Percentiles rank a stretch among this genome's conserved stretches.
Evolutionary conservation across 2,888 invertebrate genomes (phyloP).

Genomic region (Sisyra nigra): DNA sequence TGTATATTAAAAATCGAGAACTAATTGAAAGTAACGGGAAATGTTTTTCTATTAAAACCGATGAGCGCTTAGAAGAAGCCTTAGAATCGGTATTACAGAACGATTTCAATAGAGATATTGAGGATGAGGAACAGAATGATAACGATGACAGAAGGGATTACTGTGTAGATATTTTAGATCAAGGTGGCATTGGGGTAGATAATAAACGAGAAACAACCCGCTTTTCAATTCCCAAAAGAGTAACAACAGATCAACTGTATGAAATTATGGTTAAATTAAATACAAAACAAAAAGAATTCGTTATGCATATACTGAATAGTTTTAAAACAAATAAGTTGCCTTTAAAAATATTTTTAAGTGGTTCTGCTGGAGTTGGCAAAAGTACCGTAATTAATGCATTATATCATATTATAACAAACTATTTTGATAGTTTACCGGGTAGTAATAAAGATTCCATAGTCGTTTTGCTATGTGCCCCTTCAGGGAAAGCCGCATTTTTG

Average conservation of each 20-base stretch:
- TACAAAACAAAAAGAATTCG: slow-evolving; percentile 11
- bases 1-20: no score
- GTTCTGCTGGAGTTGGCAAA: slow-evolving; percentile 10
- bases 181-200: background rate
- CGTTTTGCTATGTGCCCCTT: no score
- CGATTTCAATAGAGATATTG: background rate
- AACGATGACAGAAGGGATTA: slow-evolving; percentile 8
- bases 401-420: no score
- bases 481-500: slow-evolving; percentile 14
- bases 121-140: slow-evolving; percentile 8
- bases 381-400: slow-evolving; percentile 6
- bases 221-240: no score
- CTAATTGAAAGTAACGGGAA: no score
- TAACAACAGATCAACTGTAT: slow-evolving; percentile 8
- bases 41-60: no score
- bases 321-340: no score
- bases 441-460: no score
- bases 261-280: slow-evolving; percentile 10
- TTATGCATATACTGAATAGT: slow-evolving; percentile 13
- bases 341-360: slow-evolving; percentile 5
- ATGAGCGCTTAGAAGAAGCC: no score
- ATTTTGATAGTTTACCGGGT: no score
- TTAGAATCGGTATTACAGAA: no score
- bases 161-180: slow-evolving; percentile 9
- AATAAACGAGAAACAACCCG: background rate